Evolutionary conservation across 2,113 vertebrate species (phyloP).

Genomic region (Centropristis striata): DNA sequence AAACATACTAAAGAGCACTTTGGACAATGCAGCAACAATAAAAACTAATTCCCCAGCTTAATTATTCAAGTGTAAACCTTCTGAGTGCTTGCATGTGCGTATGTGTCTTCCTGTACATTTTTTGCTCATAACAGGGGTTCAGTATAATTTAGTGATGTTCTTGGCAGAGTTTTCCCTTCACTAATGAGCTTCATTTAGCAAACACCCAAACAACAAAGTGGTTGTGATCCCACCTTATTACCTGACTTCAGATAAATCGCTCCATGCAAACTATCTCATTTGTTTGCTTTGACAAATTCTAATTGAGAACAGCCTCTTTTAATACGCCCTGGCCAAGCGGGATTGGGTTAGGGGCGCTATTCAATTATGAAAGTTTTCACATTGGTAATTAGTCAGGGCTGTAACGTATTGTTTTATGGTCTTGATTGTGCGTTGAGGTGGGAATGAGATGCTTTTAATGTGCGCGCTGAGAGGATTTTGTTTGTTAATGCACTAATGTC

Average conservation of each 20-base stretch:
- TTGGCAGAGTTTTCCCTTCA: constrained; percentile 28
- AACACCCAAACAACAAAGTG: constrained; percentile 61
- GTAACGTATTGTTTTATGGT: constrained; percentile 80
- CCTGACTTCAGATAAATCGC: constrained; percentile 72
- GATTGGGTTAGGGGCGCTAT: constrained; percentile 71
- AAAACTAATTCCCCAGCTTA: not conserved
- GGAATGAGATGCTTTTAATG: constrained; percentile 80
- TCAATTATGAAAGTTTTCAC: constrained; percentile 82
- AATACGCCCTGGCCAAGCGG: constrained; percentile 63
- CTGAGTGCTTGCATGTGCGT: not conserved
- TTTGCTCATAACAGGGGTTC: constrained; percentile 27
- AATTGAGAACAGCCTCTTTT: constrained; percentile 66
- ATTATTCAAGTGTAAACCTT: not conserved
- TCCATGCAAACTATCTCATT: constrained; percentile 69
- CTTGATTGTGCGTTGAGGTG: constrained; percentile 60
- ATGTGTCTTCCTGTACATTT: not conserved
- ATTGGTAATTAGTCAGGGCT: constrained; percentile 80
- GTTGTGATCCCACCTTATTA: constrained; percentile 71
- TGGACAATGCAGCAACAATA: not conserved
- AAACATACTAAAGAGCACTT: not conserved
- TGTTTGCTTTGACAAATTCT: constrained; percentile 79
- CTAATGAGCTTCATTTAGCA: constrained; percentile 69
- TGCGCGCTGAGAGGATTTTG: constrained; percentile 73
- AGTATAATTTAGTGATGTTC: constrained; percentile 31
- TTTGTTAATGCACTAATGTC: constrained; percentile 74